These are phyloP conservation scores for Chrysina gloriosa DNA, from an alignment of 2,888 invertebrate genomes.

Conservation along the genomic window DNA sequence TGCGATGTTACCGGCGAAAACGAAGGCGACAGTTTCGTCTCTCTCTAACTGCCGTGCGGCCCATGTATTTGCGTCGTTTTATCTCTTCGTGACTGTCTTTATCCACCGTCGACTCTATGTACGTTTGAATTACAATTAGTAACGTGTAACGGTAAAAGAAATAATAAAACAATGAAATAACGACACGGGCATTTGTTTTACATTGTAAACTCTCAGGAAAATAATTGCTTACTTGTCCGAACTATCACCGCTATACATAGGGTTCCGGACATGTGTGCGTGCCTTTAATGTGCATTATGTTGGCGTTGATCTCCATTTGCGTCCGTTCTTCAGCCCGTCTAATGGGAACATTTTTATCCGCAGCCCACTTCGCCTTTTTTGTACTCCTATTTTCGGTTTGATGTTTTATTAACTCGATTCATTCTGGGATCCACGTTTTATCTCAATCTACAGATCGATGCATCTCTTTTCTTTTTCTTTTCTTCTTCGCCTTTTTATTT, in stretches of 20 bases:
- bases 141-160: constrained; percentile 14
- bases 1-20: neutral
- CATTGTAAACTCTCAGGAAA: constrained; percentile 6
- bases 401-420: constrained; percentile 16
- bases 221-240: constrained; percentile 15
- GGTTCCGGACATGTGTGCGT: neutral
- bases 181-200: constrained; percentile 24
- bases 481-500: neutral
- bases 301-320: constrained; percentile 6
- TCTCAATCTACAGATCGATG: constrained; percentile 8
- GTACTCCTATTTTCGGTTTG: constrained; percentile 3
- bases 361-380: constrained; percentile 2
- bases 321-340: neutral
- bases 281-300: neutral
- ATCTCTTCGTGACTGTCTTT: neutral
- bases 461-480: neutral
- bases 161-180: constrained; percentile 32
- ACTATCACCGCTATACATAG: neutral
- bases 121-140: constrained; percentile 26
- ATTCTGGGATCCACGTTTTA: neutral
- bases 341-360: constrained; percentile 8
- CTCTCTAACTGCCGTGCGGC: neutral
- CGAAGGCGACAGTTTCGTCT: neutral
- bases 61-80: neutral
- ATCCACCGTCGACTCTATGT: neutral